Evolutionary conservation across 2,888 invertebrate genomes (phyloP).

Genomic region (Bombyx huttoni): DNA sequence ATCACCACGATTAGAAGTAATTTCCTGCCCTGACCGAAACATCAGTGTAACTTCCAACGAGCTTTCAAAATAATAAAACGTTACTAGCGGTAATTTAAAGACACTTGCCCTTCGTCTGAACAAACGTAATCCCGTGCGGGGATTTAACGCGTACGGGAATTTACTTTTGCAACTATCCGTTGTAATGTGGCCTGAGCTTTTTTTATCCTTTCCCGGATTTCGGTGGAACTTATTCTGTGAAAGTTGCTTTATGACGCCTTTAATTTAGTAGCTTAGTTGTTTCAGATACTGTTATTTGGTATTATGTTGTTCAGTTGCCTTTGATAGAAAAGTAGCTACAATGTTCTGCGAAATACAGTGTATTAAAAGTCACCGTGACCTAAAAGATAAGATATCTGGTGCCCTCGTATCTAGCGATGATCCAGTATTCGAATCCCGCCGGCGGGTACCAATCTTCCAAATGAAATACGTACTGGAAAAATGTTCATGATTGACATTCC

Average conservation of each 20-base stretch:
- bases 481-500: no score
- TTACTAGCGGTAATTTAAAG: slow-evolving; percentile 14
- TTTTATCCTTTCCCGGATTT: not conserved
- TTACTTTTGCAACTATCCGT: not conserved
- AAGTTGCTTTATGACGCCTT: not conserved
- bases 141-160: slow-evolving; percentile 14
- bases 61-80: not conserved
- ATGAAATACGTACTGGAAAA: no score
- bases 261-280: not conserved
- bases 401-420: no score
- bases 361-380: no score
- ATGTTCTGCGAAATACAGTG: no score
- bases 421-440: no score
- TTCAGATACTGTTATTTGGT: no score
- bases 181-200: not conserved
- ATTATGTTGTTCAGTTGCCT: no score
- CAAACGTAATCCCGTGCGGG: slow-evolving; percentile 21
- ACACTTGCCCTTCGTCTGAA: slow-evolving; percentile 15
- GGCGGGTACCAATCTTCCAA: no score
- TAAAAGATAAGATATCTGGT: no score
- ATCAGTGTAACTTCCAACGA: not conserved
- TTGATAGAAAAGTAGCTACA: no score
- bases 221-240: not conserved
- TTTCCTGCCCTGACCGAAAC: not conserved
- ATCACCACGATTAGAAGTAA: not conserved